A percentile compares a stretch with the other conserved stretches of the same genome.
These are phyloP conservation scores for Thymelicus sylvestris DNA, from an alignment of 2,888 invertebrate genomes.

Conservation along the genomic window DNA sequence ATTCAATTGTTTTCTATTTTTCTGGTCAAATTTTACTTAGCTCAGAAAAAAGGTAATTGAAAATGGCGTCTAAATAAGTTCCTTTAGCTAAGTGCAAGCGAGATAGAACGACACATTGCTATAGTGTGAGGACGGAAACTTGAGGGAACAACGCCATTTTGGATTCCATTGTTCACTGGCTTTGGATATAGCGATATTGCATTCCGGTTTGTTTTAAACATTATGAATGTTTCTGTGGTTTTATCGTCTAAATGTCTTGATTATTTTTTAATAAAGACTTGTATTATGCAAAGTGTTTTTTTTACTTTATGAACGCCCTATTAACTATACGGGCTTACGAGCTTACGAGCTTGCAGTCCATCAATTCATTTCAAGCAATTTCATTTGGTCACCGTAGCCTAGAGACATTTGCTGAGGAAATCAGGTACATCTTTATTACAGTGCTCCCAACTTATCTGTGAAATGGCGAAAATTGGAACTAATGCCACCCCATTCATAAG, in stretches of 20 bases:
- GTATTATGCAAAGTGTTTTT: conserved; percentile 50
- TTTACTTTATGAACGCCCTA: not conserved
- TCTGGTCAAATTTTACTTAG: not conserved
- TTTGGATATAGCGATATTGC: conserved; percentile 12
- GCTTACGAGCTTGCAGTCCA: not conserved
- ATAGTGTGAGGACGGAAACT: not conserved
- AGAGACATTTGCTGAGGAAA: no score
- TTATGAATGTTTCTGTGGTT: conserved; percentile 58
- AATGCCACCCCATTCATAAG: no score
- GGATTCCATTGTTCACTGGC: conserved; percentile 13
- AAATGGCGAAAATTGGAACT: no score
- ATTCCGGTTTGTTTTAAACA: conserved; percentile 19
- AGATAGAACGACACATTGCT: not conserved
- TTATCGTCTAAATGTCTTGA: conserved; percentile 66
- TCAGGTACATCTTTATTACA: no score
- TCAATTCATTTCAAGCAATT: no score
- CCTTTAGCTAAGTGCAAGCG: conserved; percentile 1
- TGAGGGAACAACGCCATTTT: conserved; percentile 11
- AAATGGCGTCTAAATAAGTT: conserved; percentile 11
- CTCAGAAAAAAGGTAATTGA: conserved; percentile 7
- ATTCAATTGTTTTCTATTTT: not conserved
- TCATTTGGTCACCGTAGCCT: no score
- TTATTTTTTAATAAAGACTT: conserved; percentile 73
- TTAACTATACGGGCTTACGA: not conserved
- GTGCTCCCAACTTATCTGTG: no score